Evolutionary conservation across 1,140 invertebrate species (phyloP).

Genomic region (Parapsyche elsis): DNA sequence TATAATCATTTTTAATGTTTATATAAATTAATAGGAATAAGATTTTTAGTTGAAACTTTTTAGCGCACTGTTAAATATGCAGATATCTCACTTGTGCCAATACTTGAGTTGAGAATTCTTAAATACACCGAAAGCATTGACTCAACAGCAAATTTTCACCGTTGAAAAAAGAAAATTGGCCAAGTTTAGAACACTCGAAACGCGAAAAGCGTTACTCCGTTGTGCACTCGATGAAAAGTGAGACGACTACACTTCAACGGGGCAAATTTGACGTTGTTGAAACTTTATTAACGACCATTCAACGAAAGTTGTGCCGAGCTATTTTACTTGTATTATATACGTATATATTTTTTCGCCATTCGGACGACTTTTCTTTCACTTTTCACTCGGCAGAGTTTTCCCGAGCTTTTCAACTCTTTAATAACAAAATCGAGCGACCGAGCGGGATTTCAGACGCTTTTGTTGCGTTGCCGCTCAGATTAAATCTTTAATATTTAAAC

Average conservation of each 20-base stretch:
- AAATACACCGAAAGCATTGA: no score
- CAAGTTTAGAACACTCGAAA: background rate
- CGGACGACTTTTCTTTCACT: background rate
- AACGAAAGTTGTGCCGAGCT: no score
- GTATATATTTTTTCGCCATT: background rate
- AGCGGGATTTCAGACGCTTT: constrained; percentile 2
- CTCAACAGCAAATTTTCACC: no score
- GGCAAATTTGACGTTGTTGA: background rate
- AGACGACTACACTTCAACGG: background rate
- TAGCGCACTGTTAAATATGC: no score
- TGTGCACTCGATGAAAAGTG: background rate
- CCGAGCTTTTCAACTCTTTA: background rate
- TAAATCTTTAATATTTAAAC: background rate
- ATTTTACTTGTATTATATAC: background rate
- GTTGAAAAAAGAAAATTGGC: background rate
- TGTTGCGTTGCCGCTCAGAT: background rate
- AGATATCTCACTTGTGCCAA: no score
- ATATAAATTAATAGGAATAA: no score
- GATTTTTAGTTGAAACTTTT: no score
- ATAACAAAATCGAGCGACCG: background rate
- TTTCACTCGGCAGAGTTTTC: background rate
- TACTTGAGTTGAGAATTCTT: no score
- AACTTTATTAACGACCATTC: background rate
- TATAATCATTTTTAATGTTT: no score
- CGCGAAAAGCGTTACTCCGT: background rate